phyloP scores from a whole-genome alignment of 2,113 vertebrate genomes.

The Lucifuga dentata region DNA sequence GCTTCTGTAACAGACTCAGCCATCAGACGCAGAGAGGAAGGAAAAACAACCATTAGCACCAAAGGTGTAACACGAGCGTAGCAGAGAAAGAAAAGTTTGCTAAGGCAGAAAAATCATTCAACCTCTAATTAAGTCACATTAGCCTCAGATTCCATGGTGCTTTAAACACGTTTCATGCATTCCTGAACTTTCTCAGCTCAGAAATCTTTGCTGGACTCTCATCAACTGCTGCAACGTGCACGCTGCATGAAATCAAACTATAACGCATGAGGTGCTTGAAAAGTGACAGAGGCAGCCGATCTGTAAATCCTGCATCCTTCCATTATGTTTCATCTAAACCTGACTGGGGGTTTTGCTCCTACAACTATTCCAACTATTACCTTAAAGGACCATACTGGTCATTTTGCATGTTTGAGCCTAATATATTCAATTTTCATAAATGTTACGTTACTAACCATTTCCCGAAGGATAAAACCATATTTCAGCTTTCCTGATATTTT shows the following conservation, averaged over 20 bases:
- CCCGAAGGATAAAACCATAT: no score
- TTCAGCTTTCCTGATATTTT: no score
- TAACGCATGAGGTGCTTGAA: background rate
- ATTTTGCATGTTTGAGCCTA: no score
- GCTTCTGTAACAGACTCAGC: constrained; percentile 1
- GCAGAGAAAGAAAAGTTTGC: background rate
- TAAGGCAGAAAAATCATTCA: no score
- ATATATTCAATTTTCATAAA: no score
- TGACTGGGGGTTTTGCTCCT: no score
- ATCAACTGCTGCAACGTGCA: background rate
- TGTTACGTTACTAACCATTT: no score
- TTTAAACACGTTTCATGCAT: background rate
- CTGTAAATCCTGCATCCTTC: no score
- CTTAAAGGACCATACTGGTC: no score
- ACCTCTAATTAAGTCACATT: background rate
- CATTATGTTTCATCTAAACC: no score
- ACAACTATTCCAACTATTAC: no score
- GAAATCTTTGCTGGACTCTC: background rate
- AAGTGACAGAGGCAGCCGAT: background rate
- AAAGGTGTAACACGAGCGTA: background rate
- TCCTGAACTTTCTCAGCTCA: background rate
- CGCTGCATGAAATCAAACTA: background rate
- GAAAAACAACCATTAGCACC: background rate
- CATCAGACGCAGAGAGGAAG: constrained; percentile 1
- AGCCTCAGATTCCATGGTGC: background rate